Evolutionary conservation across 2,888 invertebrate genomes (phyloP), one percentile per base, ranked within the genome.

Genomic region (Rotaria macrura): DNA sequence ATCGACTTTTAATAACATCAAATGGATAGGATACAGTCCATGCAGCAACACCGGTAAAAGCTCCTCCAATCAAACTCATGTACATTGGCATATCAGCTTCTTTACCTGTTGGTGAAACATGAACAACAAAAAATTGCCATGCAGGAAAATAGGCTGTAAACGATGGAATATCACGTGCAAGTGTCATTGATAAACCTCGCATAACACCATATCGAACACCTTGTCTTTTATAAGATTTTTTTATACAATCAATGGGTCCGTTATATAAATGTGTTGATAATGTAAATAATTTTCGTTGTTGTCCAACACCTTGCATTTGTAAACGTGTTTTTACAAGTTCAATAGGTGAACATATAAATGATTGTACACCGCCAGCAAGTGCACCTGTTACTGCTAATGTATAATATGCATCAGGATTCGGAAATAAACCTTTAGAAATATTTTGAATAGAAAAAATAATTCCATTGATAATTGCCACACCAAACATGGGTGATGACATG

Each of bases 381-480:
- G 93, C 93, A 0, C 96, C 96, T 0, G 96, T 95, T 2, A 93
- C 87, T 83, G 89, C 87, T 49, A 89, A 87, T n/a, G 88, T 86
- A 34, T 47, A 88, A 65, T 95, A 89, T 52, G 93, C 92, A 88
- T 94, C 93, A 0, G 94, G 79, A 43, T 79, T 79, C 7, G 25
- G 3, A 79, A 79, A 79, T 25, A 79, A 43, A 10, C 43, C 43
- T 79, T 43, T 79, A 14, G 43, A 40, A 43, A 94, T 93, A 89
- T 94, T 94, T 29, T 96, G 96, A 0, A 95, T 94, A 17, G 97
- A 97, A 90, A 98, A 98, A 20, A 96, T 94, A 85, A 97, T 93
- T 5, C 97, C 96, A 91, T 97, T 98, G 43, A 97, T 94, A 57
- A 94, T 93, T 6, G 96, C 95, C 85, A 97, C 94, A 0, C 97